Base-by-base conservation (phyloP, 2,888 invertebrate genomes). In the Homarus gammarus region DNA sequence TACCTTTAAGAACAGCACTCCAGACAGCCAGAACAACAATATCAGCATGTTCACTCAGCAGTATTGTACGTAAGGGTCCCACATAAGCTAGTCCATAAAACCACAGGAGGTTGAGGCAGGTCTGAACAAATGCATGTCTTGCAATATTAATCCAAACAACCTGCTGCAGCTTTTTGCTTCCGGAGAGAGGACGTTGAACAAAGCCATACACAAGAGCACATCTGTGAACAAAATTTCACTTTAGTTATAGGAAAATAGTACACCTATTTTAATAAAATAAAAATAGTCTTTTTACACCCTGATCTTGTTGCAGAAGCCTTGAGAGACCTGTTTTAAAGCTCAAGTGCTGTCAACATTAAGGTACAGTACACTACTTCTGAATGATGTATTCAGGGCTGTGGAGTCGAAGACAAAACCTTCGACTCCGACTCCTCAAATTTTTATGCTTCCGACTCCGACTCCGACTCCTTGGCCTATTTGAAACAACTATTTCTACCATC, bases 31-130 rank as follows among this genome's bases (percentile, higher is more conserved):
- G 93, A 2, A 95, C 93, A 0, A 95, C 94, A 44, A 94, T 91
- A 84, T 95, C 94, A 92, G 94, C 94, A 91, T 95, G 94, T 92
- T 95, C 95, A 93, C 94, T 95, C 73, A 95, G 93, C 38, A 95
- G 93, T 64, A 95, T 93, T 1, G 94, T 93, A 93, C 94, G 93
- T 18, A 95, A 93, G 2, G 95, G 95, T 12, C 95, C 95, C 93
- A 95, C 95, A 15, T 94, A 93, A 0, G 94, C 94, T n/a, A 95
- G 93, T 1, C 95, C 95, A 93, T 95, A 95, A 91, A 95, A 93
- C 95, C 95, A 95, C 18, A 95, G 92, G 31, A 95, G 93, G 77
- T 94, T 93, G 51, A 95, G 93, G 8, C 94, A 87, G 73, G 93
- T 93, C 27, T 94, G 93, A 85, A 94, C 92, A 82, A 94, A 90